Evolutionary conservation across 1,140 invertebrate genomes (phyloP), one percentile per base, ranked within the genome.

Genomic region (Brachionus plicatilis): DNA sequence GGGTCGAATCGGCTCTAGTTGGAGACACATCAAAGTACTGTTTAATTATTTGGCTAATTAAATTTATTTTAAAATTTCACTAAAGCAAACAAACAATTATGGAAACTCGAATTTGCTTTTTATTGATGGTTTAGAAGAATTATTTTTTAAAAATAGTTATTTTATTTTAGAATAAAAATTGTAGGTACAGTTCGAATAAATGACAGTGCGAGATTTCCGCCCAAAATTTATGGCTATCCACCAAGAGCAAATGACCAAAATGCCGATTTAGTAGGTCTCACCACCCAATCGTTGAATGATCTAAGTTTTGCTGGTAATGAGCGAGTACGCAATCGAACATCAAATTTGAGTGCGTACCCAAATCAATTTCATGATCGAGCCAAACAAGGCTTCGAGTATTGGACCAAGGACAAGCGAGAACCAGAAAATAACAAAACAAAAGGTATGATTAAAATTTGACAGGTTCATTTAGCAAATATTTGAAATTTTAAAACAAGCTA

Each of bases 311-410:
- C 79, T 12, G 20, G 20, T 1, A 27, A 65, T 29, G 79, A 82
- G 12, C 79, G 79, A 9, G 53, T 82, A 9, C 50, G 79, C 14
- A 82, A 37, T 20, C 37, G 79, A 14, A 24, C 50, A 24, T 45
- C 20, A 41, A 82, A 82, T 65, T 41, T 82, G 14, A 82, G n/a
- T 65, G 17, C 65, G 3, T 65, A 82, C 45, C 24, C 53, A 68
- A 82, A 82, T 82, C 79, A 68, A 47, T 82, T 65, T 82, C 79
- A 82, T 47, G 53, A 82, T 17, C 20, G 79, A 45, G 79, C 79
- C 12, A 60, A 82, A 47, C 79, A 82, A 82, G 79, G 79, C 1
- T 82, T 82, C 24, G 79, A 82, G 37, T 82, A 82, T 8, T 82
- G 79, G 79, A 29, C 37, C 12, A 82, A 82, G 41, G 79, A 82